A percentile compares a stretch with the other conserved stretches of the same genome.
Evolutionary conservation across 2,797 vertebrate species (phyloP).

Genomic region (Cichlasoma orientale): DNA sequence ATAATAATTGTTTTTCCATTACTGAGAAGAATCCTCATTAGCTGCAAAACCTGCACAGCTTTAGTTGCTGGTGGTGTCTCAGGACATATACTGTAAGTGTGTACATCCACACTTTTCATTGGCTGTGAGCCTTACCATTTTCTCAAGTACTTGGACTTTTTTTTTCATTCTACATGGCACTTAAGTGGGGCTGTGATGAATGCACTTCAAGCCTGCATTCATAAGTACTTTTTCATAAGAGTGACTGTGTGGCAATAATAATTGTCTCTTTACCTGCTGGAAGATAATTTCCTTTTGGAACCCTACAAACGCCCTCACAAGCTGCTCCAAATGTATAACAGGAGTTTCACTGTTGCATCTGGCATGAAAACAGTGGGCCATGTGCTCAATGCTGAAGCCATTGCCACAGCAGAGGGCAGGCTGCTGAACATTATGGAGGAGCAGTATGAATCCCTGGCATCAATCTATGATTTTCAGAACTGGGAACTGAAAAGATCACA

Average conservation of each 20-base stretch:
- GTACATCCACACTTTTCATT: neutral
- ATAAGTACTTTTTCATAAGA: neutral
- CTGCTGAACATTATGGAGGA: slow-evolving; percentile 69
- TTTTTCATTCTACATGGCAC: neutral
- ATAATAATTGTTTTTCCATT: slow-evolving; percentile 13
- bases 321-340: slow-evolving; percentile 49
- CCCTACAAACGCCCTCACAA: slow-evolving; percentile 22
- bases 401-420: slow-evolving; percentile 59
- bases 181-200: neutral
- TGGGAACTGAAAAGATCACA: slow-evolving; percentile 51
- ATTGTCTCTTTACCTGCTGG: slow-evolving; percentile 43
- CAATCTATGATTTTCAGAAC: slow-evolving; percentile 23
- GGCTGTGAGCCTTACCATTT: neutral
- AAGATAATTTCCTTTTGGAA: slow-evolving; percentile 50
- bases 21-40: neutral
- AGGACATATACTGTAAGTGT: neutral
- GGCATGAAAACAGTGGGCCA: slow-evolving; percentile 65
- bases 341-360: slow-evolving; percentile 64
- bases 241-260: slow-evolving; percentile 21
- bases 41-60: neutral
- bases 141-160: slow-evolving; percentile 6
- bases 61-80: neutral
- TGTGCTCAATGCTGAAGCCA: slow-evolving; percentile 58
- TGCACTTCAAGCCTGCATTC: neutral
- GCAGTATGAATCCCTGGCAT: slow-evolving; percentile 66